Base-by-base conservation (phyloP, 2,113 vertebrate species). In the Rostratula benghalensis region DNA sequence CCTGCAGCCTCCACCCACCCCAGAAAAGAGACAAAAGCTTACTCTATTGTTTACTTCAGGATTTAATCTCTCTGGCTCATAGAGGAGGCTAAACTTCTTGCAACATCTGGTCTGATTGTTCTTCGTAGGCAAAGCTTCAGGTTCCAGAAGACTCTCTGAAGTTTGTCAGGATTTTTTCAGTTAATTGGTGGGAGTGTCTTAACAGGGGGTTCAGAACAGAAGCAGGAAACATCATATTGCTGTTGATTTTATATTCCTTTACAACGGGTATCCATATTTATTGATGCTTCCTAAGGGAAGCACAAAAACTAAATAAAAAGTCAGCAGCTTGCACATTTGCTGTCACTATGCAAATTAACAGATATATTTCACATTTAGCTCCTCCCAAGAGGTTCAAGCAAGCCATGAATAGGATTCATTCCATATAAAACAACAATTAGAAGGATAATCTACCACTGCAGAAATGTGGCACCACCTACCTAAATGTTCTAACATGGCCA, bases 141-240 rank as follows among this genome's bases (percentile, higher is more conserved):
- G 41, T 46, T 78, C 31, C 23, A n/a, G 27, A 83, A 80, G 35
- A 64, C 10, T 39, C 8, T 68, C 19, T 1, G 1, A 39, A 63
- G 39, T 46, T 35, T 39, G 31, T 23, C 2, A 7, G 10, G 7
- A 0, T 1, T 4, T 21, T 69, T 24, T n/a, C 20, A 3, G 22
- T 48, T 73, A 27, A 5, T 11, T 21, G 25, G 7, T n/a, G 14
- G 16, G 14, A 37, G 3, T 24, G 13, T 3, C 3, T 51, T 64
- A 83, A 53, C 33, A 46, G 4, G 3, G 3, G 2, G 10, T 56
- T 79, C 74, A n/a, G 53, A 95, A 93, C 3, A 63, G 23, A 67
- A 87, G 39, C 7, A 16, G 15, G 12, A 53, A 91, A 33, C 41
- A 35, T 69, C 54, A 31, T 0, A 0, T 35, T 63, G 33, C 27